Evolutionary conservation across 2,888 invertebrate species (phyloP), one percentile per base, ranked within the genome.

Genomic region (Chymomyza procnemis): DNA sequence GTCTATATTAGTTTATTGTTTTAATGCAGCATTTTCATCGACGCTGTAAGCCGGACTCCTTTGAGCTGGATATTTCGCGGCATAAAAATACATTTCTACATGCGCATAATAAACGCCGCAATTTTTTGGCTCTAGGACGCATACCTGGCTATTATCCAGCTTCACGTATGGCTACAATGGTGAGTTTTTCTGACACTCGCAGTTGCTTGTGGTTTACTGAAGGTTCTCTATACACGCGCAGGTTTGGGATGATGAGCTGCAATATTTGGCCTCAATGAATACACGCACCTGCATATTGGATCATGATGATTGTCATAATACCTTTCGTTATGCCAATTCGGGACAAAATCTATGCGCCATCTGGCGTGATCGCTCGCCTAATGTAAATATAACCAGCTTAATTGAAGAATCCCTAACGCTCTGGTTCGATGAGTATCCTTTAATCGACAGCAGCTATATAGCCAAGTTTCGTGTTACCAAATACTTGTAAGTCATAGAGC

Each of bases 241-340:
- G 89, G 77, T 87, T n/a, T 90, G 90, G 90, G 91, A 90, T 70
- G 78, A 90, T 76, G 91, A 91, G 73, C 74, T 90, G 1, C 89
- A 91, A 50, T 89, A 89, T 70, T 73, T 90, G 64, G 90, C 90
- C 8, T 80, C 83, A 46, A 55, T 91, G 30, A 90, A 91, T 73
- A 75, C 89, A 14, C 89, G 89, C 61, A 90, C 89, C 3, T 90
- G 91, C 55, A 75, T 84, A 6, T 77, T 90, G 72, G 90, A 89
- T 69, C 90, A 90, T 66, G 90, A 90, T 68, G 87, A 88, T 18
- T 90, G 90, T 30, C 88, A 90, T 71, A 90, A 89, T 56, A 90
- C 90, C 0, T 89, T 87, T 47, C 85, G 88, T 34, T 91, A 86
- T 66, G 84, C 81, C 46, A 90, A 88, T 69, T 85, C 89, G 0